Conservation (phyloP, 1,140 invertebrate genomes). For the Amyelois transitella region DNA sequence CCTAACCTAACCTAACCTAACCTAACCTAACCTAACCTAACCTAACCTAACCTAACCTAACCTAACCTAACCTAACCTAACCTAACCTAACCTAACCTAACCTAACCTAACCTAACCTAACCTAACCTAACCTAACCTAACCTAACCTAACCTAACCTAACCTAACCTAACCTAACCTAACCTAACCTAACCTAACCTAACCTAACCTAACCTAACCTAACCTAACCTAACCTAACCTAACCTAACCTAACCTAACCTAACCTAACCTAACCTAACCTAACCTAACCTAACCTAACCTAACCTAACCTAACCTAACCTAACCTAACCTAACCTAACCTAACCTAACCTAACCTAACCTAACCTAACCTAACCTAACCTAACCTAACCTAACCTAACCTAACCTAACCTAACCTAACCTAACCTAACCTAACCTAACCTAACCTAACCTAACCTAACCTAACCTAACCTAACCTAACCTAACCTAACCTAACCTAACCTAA, state of each 20-base stretch:
- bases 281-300: constrained; percentile 17
- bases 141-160: constrained; percentile 31
- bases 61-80: constrained; percentile 26
- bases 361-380: constrained; percentile 9
- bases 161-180: constrained; percentile 34
- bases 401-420: not conserved
- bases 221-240: constrained; percentile 13
- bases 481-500: constrained; percentile 27
- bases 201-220: constrained; percentile 23
- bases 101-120: constrained; percentile 30
- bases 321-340: constrained; percentile 8
- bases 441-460: constrained; percentile 18
- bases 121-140: constrained; percentile 27
- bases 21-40: too few relatives aligned
- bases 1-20: too few relatives aligned
- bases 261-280: constrained; percentile 17
- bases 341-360: constrained; percentile 12
- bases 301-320: constrained; percentile 19
- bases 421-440: constrained; percentile 21
- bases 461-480: constrained; percentile 27
- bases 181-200: constrained; percentile 24
- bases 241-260: constrained; percentile 19
- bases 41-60: constrained; percentile 21
- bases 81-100: constrained; percentile 16
- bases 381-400: not conserved